Evolutionary conservation across 2,888 invertebrate species (phyloP), one percentile per base, ranked within the genome.

Genomic region (Megastigmus dorsalis): DNA sequence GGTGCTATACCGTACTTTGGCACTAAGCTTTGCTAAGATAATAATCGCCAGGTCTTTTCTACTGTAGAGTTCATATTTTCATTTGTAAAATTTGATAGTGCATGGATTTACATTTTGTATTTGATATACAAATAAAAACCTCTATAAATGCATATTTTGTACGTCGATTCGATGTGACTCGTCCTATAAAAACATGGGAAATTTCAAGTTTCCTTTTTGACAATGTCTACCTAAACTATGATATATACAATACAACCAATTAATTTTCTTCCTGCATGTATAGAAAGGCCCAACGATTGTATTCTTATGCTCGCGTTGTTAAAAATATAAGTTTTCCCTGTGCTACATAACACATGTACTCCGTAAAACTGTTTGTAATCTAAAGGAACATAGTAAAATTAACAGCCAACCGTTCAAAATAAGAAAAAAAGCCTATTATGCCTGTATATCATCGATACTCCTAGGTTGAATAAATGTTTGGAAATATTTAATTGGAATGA

Each of bases 381-480:
- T 66, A 63, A 50, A 45, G 41, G 68, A 68, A 30, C 41, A 65
- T 59, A 69, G 50, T 75, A 48, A 69, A 68, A 76, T 63, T 70
- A 73, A 76, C 38, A 76, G 73, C 76, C 68, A 55, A 70, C 26
- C 62, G 73, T 74, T 74, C 74, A 73, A 75, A 69, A 45, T 28
- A 70, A 57, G 23, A 5, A 41, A 73, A n/a, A 78, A 74, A 77
- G 69, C 76, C 41, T 74, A 66, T 69, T 48, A 77, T 65, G 48
- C 66, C 67, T 75, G 83, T 86, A 85, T 86, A 84, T 82, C 82
- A 81, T 84, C 81, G 81, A 84, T 84, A 83, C 77, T 79, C 78
- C 78, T 83, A 82, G 84, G 78, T 82, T 84, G 78, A 86, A 86
- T 86, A 86, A 86, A 86, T 86, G 85, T 84, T 86, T 85, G 83